Evolutionary conservation across 2,113 vertebrate species (phyloP).

Genomic region (Anguilla rostrata): DNA sequence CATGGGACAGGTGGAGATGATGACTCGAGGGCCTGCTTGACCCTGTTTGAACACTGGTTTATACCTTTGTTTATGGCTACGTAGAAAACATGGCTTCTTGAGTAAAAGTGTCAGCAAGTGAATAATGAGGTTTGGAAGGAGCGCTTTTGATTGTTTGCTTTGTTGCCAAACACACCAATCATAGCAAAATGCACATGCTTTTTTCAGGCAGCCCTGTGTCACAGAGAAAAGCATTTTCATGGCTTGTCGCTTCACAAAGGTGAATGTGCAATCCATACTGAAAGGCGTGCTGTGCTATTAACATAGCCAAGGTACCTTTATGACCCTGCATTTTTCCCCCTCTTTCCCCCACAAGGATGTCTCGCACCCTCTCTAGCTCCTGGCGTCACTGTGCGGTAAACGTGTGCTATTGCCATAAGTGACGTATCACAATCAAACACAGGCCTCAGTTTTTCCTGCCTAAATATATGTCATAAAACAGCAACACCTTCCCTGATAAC

Average conservation of each 20-base stretch:
- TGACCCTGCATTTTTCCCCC: too few relatives aligned
- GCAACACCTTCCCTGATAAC: conserved; percentile 26
- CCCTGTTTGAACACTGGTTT: neutral
- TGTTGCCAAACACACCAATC: conserved; percentile 3
- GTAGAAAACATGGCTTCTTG: neutral
- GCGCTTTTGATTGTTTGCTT: neutral
- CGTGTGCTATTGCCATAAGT: neutral
- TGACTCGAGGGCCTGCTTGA: neutral
- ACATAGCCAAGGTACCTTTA: neutral
- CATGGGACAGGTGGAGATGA: neutral
- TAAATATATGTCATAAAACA: conserved; percentile 22
- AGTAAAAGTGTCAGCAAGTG: neutral
- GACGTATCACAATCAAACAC: conserved; percentile 30
- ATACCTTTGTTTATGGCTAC: neutral
- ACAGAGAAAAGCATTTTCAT: neutral
- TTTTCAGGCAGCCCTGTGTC: neutral
- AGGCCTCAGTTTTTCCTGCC: conserved; percentile 33
- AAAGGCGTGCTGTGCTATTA: neutral
- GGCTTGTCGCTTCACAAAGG: neutral
- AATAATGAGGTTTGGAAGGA: neutral
- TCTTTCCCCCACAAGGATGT: neutral
- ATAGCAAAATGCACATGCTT: neutral
- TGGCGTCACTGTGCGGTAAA: conserved; percentile 15
- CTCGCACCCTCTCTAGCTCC: neutral
- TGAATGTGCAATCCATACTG: neutral